Percentiles rank a stretch among this genome's conserved stretches.
Evolutionary conservation across 2,113 vertebrate genomes (phyloP).

Genomic region (Bubo bubo): DNA sequence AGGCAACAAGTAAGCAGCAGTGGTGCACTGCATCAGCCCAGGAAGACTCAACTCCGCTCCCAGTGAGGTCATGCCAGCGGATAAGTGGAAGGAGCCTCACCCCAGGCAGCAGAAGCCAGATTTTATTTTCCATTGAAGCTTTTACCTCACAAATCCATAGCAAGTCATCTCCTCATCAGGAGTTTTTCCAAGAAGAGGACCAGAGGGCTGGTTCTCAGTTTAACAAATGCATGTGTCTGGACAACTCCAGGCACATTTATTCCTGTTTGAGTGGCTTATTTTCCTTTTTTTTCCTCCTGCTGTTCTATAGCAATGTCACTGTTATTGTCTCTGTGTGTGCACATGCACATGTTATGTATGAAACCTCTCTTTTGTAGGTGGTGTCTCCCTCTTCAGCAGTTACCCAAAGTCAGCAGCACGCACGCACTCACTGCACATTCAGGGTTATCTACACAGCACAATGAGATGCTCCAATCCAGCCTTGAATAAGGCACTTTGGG

Average conservation of each 20-base stretch:
- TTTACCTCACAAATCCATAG: constrained; percentile 33
- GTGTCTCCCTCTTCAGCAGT: not conserved
- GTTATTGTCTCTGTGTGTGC: not conserved
- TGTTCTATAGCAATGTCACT: not conserved
- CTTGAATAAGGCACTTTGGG: not conserved
- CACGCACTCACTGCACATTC: not conserved
- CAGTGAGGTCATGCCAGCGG: not conserved
- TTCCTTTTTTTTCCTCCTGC: not conserved
- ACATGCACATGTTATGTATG: accelerated
- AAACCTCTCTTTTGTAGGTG: not conserved
- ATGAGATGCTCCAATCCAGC: not conserved
- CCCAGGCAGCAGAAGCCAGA: not conserved
- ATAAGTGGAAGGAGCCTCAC: not conserved
- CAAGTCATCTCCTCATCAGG: not conserved
- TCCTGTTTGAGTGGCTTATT: not conserved
- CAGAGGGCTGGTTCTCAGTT: not conserved
- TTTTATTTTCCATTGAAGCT: not conserved
- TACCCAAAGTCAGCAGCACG: not conserved
- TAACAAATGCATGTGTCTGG: not conserved
- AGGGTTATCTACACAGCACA: not conserved
- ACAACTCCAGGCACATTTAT: not conserved
- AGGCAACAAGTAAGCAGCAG: not conserved
- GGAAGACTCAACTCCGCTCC: not conserved
- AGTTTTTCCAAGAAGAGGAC: not conserved
- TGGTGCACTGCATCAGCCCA: not conserved